Evolutionary conservation across 1,140 invertebrate species (phyloP).

Genomic region (Reticulitermes speratus): DNA sequence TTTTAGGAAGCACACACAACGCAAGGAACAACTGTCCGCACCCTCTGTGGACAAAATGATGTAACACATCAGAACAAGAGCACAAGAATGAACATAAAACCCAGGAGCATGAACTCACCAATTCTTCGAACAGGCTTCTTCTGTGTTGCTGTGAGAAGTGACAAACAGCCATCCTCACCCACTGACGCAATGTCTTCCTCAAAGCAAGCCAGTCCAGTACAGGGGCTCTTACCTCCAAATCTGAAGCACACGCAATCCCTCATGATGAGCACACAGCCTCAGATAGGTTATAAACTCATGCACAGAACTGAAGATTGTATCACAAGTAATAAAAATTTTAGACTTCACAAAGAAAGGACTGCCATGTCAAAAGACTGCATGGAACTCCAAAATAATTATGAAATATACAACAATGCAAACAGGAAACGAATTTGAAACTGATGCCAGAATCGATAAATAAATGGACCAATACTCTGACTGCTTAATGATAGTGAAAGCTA

Average conservation of each 20-base stretch:
- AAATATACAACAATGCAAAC: constrained; percentile 26
- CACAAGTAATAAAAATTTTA: neutral
- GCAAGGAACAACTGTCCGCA: constrained; percentile 79
- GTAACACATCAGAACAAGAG: constrained; percentile 18
- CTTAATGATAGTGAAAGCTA: no score
- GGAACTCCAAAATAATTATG: no score
- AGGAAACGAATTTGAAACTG: constrained; percentile 1
- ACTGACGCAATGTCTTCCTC: constrained; percentile 72
- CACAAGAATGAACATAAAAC: neutral
- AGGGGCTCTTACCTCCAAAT: constrained; percentile 52
- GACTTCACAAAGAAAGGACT: constrained; percentile 25
- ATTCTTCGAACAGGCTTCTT: constrained; percentile 61
- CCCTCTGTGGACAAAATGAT: constrained; percentile 54
- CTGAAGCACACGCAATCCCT: constrained; percentile 20
- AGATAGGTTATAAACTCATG: constrained; percentile 18
- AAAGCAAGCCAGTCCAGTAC: constrained; percentile 65
- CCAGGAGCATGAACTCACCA: constrained; percentile 47
- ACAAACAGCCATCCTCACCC: constrained; percentile 80
- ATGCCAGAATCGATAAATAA: no score
- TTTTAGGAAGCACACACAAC: constrained; percentile 72
- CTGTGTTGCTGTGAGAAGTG: constrained; percentile 63
- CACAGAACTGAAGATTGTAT: neutral
- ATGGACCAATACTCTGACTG: no score
- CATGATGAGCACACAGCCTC: neutral
- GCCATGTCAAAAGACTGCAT: neutral